Evolutionary conservation across 2,888 invertebrate species (phyloP), one percentile per base, ranked within the genome.

Genomic region (Agonum fuliginosum): DNA sequence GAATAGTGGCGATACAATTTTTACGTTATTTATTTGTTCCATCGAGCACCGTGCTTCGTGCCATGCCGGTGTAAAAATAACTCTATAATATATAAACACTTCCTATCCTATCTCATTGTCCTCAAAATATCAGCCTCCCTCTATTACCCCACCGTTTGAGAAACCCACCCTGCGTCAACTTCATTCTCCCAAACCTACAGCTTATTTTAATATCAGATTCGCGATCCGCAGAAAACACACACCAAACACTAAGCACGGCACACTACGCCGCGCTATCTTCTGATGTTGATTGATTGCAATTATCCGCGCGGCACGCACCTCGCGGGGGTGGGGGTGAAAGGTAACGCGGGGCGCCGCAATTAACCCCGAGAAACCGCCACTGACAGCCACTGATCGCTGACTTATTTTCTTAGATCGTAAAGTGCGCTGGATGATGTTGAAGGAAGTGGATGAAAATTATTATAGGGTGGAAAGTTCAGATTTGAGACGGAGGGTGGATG

Each of bases 261-360:
- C 43, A n/a, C 1, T 6, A 2, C 8, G 5, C 10, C 24, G 17
- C 70, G 30, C 67, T 75, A 65, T 65, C 75, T 75, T 67, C 75
- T 75, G 75, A 75, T 75, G 75, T 75, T 75, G 75, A 75, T 75
- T 75, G 75, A 75, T 75, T 67, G 75, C 75, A 75, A 75, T 75
- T 75, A 75, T 75, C 75, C 75, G 54, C 24, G 24, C 46, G 12
- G 22, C 73, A 58, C 41, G 58, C 58, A 30, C 22, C 37, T 5
- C 17, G 12, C 43, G 24, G 14, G 27, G 27, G 12, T 14, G 12
- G 14, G 70, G 37, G 43, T 24, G 14, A 20, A n/a, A 24, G 62
- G 27, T 62, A 30, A 1, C 19, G 46, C 70, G 27, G 41, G 37
- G 27, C 5, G 27, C 70, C 70, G 27, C 70, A 70, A 70, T 70